Evolutionary conservation across 2,888 invertebrate genomes (phyloP), one percentile per base, ranked within the genome.

Genomic region (Ophonus ardosiacus): DNA sequence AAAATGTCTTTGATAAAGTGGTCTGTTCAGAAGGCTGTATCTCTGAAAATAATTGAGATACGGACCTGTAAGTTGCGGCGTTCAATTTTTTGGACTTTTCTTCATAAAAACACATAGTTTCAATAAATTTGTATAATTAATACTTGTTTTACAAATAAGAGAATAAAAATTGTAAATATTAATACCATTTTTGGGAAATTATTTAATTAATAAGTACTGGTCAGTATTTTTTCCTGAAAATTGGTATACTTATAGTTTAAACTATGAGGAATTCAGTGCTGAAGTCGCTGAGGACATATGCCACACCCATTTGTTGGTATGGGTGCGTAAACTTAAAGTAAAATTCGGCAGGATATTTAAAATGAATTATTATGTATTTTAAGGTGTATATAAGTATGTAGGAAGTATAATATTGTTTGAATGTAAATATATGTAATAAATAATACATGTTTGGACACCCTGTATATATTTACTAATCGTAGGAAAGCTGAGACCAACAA

Each of bases 381-480:
- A 51, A 51, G 43, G 43, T 51, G 43, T 51, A 51, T 51, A 10
- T 51, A 13, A 13, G 43, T 10, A 51, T 51, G 43, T 51, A 51
- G 43, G 43, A 51, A 51, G 43, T 51, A 51, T 51, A 31, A 51
- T 51, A 51, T 51, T 18, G 7, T 61, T 18, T n/a, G 40, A 68
- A 43, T 71, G 71, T 71, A 40, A 40, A 43, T 71, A 68, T 13
- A 24, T 68, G 68, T 40, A 68, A 68, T 68, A 68, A 18, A 68
- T 68, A 24, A 68, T 63, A 40, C 18, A 68, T 65, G 68, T 81
- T 61, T 74, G 76, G 84, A 84, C 84, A 63, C 51, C 76, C 78
- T 65, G 84, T 78, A 84, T 84, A 84, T 84, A 84, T 59, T 76
- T 56, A 84, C 84, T 84, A 84, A 84, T 84, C 78, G 78, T 61